Evolutionary conservation across 2,888 invertebrate genomes (phyloP), one percentile per base, ranked within the genome.

Genomic region (Nemoura dubitans): DNA sequence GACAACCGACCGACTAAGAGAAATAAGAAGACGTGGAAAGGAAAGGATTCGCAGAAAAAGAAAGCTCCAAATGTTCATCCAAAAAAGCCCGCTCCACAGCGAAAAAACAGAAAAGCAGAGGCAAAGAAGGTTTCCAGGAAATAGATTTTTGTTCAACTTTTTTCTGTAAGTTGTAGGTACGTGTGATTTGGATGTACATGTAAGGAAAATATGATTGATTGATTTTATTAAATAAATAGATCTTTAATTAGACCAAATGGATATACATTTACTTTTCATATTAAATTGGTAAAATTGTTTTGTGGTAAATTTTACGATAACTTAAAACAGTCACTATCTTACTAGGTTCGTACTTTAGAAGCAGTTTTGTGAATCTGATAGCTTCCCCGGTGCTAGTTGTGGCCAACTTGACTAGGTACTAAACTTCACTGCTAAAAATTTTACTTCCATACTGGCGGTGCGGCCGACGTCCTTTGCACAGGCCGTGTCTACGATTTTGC

Each of bases 1-100:
- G 99, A 99, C 91, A 87, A 85, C 21, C 84, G 88, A 6, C 76
- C 59, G 42, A 59, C 80, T 1, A 88, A 88, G 42, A 83, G 42
- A 2, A 30, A 80, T 16, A 28, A 78, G 16, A 86, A 87, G 26
- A 83, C 26, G 26, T 27, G 81, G 28, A 36, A 82, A 25, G 84
- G 78, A 21, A 84, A 76, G 76, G 84, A 59, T 59, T 59, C 59
- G 21, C 59, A 59, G 59, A 59, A 59, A 21, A 59, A 59, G 76
- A 76, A 84, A 76, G 76, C 28, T 3, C 76, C 42, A 10, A 84
- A 84, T 27, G 84, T 59, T 43, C 59, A 76, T 25, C 86, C 42
- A 3, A 85, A 85, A 26, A 85, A 85, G 26, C 76, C 85, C 27
- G 27, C 85, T 42, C 85, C 85, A 21, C 29, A 76, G 28, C 85